These are phyloP conservation scores for Acanthiza pusilla DNA, from an alignment of 2,797 vertebrate genomes.

Conservation along the genomic window DNA sequence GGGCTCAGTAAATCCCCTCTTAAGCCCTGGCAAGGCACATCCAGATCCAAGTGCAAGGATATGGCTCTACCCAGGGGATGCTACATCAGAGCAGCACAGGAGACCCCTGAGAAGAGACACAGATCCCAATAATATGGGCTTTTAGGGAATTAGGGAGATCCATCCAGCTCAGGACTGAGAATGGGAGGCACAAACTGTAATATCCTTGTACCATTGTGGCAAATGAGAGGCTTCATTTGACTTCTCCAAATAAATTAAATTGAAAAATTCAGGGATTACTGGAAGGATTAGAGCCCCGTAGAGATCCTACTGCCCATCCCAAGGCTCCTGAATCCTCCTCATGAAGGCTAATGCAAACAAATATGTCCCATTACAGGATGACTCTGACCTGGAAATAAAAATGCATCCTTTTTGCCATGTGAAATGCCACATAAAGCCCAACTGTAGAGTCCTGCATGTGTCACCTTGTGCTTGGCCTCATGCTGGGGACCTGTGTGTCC, in stretches of 20 bases:
- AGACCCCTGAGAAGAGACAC: not conserved
- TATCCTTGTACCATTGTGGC: not conserved
- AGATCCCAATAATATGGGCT: not conserved
- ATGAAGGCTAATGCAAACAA: not conserved
- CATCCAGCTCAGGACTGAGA: not conserved
- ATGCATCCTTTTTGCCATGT: rapidly evolving
- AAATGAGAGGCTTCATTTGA: not conserved
- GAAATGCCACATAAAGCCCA: not conserved
- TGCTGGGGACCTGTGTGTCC: not conserved
- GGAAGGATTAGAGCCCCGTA: not conserved
- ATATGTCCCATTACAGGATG: not conserved
- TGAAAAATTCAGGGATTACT: not conserved
- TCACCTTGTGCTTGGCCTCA: not conserved
- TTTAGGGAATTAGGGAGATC: not conserved
- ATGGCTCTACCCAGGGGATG: not conserved
- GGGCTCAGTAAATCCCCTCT: not conserved
- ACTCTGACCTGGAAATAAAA: not conserved
- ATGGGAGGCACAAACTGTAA: not conserved
- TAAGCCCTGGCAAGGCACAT: not conserved
- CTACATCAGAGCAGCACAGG: not conserved
- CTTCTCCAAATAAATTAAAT: not conserved
- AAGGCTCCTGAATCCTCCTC: not conserved
- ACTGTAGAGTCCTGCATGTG: not conserved
- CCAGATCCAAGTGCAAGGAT: not conserved
- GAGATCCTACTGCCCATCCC: not conserved